Percentiles rank a stretch among this genome's conserved stretches.
Conservation (phyloP, 2,797 vertebrate species). For the Sebastiscus tertius region DNA sequence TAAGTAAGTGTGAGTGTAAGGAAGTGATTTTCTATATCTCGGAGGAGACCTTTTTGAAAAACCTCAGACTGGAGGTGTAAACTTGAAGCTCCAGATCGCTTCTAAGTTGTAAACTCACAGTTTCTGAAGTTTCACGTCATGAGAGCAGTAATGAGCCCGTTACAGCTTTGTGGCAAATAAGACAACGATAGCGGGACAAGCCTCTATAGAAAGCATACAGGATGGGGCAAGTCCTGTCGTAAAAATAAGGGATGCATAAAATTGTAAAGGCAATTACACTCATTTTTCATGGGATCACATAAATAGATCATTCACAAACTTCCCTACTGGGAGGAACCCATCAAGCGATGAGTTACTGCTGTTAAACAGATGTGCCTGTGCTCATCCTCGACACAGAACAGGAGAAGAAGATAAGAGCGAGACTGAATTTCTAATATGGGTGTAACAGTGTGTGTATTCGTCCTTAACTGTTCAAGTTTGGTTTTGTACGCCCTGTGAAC, state of each 20-base stretch:
- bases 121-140: background rate
- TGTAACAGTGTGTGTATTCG: background rate
- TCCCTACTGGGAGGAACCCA: background rate
- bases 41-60: background rate
- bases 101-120: background rate
- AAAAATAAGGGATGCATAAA: background rate
- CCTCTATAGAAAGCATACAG: background rate
- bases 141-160: background rate
- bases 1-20: background rate
- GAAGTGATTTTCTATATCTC: slow-evolving; percentile 3
- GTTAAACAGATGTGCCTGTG: background rate
- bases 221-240: background rate
- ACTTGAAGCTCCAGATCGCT: background rate
- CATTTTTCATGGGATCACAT: background rate
- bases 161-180: background rate
- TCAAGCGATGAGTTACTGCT: background rate
- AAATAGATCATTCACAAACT: background rate
- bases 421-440: background rate
- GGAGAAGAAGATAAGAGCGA: background rate
- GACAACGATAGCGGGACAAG: background rate
- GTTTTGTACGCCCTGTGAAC: background rate
- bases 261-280: background rate
- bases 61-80: background rate
- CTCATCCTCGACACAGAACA: background rate
- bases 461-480: background rate